Conservation (phyloP, 2,888 invertebrate species). For the Caenorhabditis doughertyi region DNA sequence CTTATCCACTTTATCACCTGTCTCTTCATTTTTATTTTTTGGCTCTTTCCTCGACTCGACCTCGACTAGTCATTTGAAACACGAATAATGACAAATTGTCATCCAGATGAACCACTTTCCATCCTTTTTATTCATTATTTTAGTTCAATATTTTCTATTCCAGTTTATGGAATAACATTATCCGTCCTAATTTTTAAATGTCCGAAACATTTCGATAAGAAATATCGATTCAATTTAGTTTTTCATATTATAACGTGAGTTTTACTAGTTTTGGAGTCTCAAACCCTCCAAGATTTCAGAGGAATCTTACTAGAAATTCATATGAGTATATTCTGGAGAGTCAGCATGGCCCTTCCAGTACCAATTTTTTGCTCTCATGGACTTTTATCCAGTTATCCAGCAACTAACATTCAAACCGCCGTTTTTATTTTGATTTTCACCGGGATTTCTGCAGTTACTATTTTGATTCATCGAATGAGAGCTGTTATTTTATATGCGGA, state of each 20-base stretch:
- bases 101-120: background rate
- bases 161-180: constrained; percentile 9
- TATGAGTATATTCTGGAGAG: constrained; percentile 12
- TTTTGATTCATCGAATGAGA: constrained; percentile 17
- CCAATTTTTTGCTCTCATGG: constrained; percentile 5
- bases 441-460: background rate
- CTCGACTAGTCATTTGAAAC: no score
- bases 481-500: background rate
- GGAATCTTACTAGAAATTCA: constrained; percentile 10
- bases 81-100: constrained; percentile 1
- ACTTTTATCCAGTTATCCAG: background rate
- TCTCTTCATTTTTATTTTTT: no score
- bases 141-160: background rate
- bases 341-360: background rate
- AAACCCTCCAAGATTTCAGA: no score
- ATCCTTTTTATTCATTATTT: constrained; percentile 2
- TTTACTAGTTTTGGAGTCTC: background rate
- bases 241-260: constrained; percentile 16
- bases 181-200: constrained; percentile 4
- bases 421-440: background rate
- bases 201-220: constrained; percentile 4
- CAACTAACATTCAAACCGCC: background rate
- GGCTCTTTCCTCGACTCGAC: no score
- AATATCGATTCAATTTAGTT: constrained; percentile 7
- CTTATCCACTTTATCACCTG: no score